Base-by-base conservation (phyloP, 1,140 invertebrate species). In the Drosophila lowei region DNA sequence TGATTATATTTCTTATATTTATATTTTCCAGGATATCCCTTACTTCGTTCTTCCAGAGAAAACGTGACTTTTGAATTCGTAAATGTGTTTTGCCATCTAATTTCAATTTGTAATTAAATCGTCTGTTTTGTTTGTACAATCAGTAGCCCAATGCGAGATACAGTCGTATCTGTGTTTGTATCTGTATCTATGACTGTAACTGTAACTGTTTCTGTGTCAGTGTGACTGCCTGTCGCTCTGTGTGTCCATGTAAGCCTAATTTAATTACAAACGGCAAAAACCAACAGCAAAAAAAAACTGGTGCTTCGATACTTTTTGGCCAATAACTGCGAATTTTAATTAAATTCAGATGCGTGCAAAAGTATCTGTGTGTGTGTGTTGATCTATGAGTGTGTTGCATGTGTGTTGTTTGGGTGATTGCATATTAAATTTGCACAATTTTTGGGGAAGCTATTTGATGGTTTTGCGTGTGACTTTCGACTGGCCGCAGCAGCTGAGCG, bases 241-340 rank as follows among this genome's bases (percentile, higher is more conserved):
- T 61, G 16, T 71, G 54, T 43, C 60, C 48, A 54, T 86, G 83
- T 65, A 65, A 74, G 77, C 68, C 83, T 81, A 75, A 81, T 86
- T 86, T 86, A 86, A 86, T 86, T 86, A 88, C 83, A 88, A 75
- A 61, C 28, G 18, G 28, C 58, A 59, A 41, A 56, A 72, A 60
- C 49, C 66, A 44, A 30, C 58, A 49, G 15, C 52, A 41, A 56
- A 25, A 23, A 23, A 25, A 25, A 25, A 25, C 18, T 49, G 63
- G 25, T 57, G 63, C 63, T 62, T 68, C 77, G 49, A 86, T 85
- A 71, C 77, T 77, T 71, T 77, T 67, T 76, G 47, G 74, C 75
- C 81, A 85, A 86, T 85, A 85, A 81, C 77, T 85, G 77, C 53
- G 74, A 81, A 78, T 75, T 85, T 85, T 85, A 85, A 85, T 85